Percentiles rank a stretch among this genome's conserved stretches.
These are phyloP conservation scores for Enoplolaimus lenunculus DNA, from an alignment of 2,888 invertebrate species.

Conservation along the genomic window DNA sequence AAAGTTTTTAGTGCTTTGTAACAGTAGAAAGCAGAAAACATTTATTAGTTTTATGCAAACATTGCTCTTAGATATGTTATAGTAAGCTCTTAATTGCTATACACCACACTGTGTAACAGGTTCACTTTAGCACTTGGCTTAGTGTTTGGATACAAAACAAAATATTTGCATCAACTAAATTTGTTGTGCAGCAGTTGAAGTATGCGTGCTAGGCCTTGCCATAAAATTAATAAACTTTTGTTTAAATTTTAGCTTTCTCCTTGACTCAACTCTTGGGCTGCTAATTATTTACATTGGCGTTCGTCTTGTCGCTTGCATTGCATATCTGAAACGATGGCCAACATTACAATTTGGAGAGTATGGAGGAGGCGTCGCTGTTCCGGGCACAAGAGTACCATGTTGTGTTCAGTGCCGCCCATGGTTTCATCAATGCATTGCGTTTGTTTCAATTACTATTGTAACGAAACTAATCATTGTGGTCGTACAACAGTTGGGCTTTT, in stretches of 20 bases:
- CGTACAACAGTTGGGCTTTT: constrained; percentile 54
- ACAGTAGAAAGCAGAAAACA: no score
- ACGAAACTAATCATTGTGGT: constrained; percentile 56
- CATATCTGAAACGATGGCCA: constrained; percentile 54
- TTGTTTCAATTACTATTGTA: constrained; percentile 55
- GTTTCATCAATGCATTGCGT: constrained; percentile 57
- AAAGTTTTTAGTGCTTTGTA: no score
- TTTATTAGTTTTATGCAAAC: no score
- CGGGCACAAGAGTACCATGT: no score
- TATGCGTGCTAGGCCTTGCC: no score
- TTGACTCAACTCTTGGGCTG: constrained; percentile 63
- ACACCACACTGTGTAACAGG: no score
- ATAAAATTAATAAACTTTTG: constrained; percentile 41
- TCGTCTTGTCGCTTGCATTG: constrained; percentile 54
- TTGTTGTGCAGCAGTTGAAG: no score
- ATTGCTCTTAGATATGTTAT: no score
- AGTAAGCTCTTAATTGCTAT: no score
- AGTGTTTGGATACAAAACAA: background rate
- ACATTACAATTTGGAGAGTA: constrained; percentile 66
- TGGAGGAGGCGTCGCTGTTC: constrained; percentile 53
- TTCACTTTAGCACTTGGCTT: no score
- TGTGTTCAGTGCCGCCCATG: constrained; percentile 55
- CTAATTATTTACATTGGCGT: constrained; percentile 65
- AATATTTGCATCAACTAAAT: no score
- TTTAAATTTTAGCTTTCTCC: constrained; percentile 65